Base-by-base conservation (phyloP, 1,140 invertebrate genomes). In the Drosophila kurseongensis region DNA sequence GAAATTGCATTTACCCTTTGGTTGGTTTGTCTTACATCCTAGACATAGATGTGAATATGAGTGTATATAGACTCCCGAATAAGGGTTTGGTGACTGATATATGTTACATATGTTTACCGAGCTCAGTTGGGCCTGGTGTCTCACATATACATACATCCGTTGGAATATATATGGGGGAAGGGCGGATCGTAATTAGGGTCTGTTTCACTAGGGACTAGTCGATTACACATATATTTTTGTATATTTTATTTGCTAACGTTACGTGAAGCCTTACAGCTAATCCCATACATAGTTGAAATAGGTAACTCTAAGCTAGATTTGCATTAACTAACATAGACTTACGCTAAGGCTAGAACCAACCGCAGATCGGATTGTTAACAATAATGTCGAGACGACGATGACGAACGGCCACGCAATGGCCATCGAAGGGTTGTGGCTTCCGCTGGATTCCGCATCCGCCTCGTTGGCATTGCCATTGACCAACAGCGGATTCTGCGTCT, bases 401-500 rank as follows among this genome's bases (percentile, higher is more conserved):
- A 47, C 55, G 27, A 63, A 45, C 36, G 50, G 52, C 84, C 76
- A 84, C 73, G 84, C 77, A 51, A 89, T 62, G 35, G 77, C 76
- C 47, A 75, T 72, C 2, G 52, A 38, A 50, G 62, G 38, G n/a
- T 63, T 67, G 50, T 68, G 58, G 42, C 73, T 59, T 12, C 79
- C 66, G 48, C 62, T 50, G 50, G 41, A 56, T 16, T 73, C 66
- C 45, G 52, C 81, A 58, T 89, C 86, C 18, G 76, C 74, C 36
- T 66, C 84, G 54, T 88, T 78, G 54, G 79, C 67, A 57, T 82
- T 78, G 58, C 85, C 91, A 77, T 76, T 58, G 81, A 78, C 76
- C 35, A 45, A 91, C 88, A 81, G 91, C 91, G 61, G 90, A 80
- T 57, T 88, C 50, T 93, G 92, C 32, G 84, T 78, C 83, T 91